A percentile compares a stretch with the other conserved stretches of the same genome.
Conservation (phyloP, 1,140 invertebrate genomes). For the Chironomus striatipennis region DNA sequence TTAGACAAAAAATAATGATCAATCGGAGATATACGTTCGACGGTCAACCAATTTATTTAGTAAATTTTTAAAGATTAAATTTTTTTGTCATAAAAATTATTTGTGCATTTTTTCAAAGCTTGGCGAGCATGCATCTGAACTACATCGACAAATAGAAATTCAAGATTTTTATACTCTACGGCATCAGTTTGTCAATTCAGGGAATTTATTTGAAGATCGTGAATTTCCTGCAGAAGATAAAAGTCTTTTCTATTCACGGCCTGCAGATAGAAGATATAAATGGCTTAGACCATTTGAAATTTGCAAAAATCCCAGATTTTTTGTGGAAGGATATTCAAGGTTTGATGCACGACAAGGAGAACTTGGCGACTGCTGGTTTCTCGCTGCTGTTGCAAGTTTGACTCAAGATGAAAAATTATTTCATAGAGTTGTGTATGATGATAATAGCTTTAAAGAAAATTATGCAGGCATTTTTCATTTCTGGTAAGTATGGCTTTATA, state of each 20-base stretch:
- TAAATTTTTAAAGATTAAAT: neutral
- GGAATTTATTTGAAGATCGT: slow-evolving; percentile 77
- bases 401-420: slow-evolving; percentile 82
- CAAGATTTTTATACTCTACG: slow-evolving; percentile 68
- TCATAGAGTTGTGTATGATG: slow-evolving; percentile 88
- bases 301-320: slow-evolving; percentile 73
- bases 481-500: slow-evolving; percentile 45
- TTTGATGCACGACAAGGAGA: slow-evolving; percentile 98
- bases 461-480: slow-evolving; percentile 94
- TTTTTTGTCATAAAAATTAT: neutral
- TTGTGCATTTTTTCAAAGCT: slow-evolving; percentile 46
- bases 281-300: slow-evolving; percentile 90
- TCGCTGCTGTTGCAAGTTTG: slow-evolving; percentile 91
- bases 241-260: slow-evolving; percentile 70
- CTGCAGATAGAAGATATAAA: slow-evolving; percentile 65
- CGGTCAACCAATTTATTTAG: slow-evolving; percentile 27
- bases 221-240: slow-evolving; percentile 72
- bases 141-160: slow-evolving; percentile 42
- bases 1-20: neutral
- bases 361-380: slow-evolving; percentile 94
- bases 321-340: slow-evolving; percentile 87
- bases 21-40: slow-evolving; percentile 27
- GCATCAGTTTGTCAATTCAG: slow-evolving; percentile 57
- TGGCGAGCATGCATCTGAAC: slow-evolving; percentile 57
- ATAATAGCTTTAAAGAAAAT: slow-evolving; percentile 86